Base-by-base conservation (phyloP, 2,888 invertebrate genomes). In the Lepetodrilus schrolli region DNA sequence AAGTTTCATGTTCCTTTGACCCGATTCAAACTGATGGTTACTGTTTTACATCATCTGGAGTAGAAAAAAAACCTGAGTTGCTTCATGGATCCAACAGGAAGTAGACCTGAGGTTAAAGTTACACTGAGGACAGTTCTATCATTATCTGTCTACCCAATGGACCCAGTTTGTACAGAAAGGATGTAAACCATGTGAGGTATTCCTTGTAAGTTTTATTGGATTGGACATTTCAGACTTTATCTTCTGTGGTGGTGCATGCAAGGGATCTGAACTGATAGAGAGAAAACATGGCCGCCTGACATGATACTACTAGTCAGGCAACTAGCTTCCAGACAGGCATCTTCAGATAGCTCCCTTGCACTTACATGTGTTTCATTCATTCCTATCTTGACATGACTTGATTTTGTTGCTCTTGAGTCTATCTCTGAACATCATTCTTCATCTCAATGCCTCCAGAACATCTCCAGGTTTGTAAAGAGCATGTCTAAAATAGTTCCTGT, bases 241-340 rank as follows among this genome's bases (percentile, higher is more conserved):
- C 58, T 58, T 7, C 20, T 30, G 30, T 26, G 7, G n/a, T n/a
- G n/a, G n/a, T n/a, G 20, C 7, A 17, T 48, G 17, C 48, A 48
- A 20, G 20, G 21, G 48, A 48, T 48, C 17, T 21, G 21, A 5
- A 48, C 21, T 20, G 48, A 48, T 48, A 48, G n/a, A 1, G n/a
- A n/a, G 58, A 58, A 58, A 58, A 58, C 58, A 58, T 58, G 58
- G 58, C 58, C 30, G 58, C 58, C 58, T n/a, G 17, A 30, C 30
- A 30, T 26, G 58, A 58, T 58, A 30, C 58, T 58, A 58, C 30
- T 34, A 26, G 13, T 34, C 58, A 58, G 58, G 34, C 58, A 58
- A 58, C 58, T 30, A 30, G 58, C 34, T 58, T n/a, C 30, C 34
- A 58, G 58, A 58, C 58, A 58, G 58, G 17, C 58, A 58, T 58